phyloP scores from a whole-genome alignment of 2,888 invertebrate species.

The Taphrorychus bicolor region DNA sequence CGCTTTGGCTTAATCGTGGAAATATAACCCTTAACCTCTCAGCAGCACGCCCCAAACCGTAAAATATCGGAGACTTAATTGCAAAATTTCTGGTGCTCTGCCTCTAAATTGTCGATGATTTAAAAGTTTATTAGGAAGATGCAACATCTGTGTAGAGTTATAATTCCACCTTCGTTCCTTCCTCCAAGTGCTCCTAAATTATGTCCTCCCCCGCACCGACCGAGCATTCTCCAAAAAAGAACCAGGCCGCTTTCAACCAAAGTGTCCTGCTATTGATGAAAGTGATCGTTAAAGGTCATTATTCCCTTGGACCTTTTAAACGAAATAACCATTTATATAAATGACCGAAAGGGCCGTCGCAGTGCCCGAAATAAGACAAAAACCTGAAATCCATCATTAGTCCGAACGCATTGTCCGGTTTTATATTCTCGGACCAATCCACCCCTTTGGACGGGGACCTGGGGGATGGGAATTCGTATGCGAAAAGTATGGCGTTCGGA shows the following conservation, averaged over 20 bases:
- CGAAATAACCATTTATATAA: slow-evolving; percentile 48
- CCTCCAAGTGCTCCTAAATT: not conserved
- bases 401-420: slow-evolving; percentile 48
- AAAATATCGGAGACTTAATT: slow-evolving; percentile 44
- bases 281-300: not conserved
- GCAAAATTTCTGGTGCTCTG: slow-evolving; percentile 41
- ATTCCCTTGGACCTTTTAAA: not conserved
- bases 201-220: not conserved
- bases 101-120: slow-evolving; percentile 44
- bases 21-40: slow-evolving; percentile 46
- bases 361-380: slow-evolving; percentile 48
- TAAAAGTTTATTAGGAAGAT: slow-evolving; percentile 44
- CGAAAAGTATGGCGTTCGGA: slow-evolving; percentile 36
- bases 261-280: not conserved
- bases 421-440: slow-evolving; percentile 31
- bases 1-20: slow-evolving; percentile 45
- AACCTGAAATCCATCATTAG: slow-evolving; percentile 53
- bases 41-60: slow-evolving; percentile 43
- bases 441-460: slow-evolving; percentile 21
- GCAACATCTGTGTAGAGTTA: slow-evolving; percentile 34
- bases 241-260: not conserved
- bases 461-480: slow-evolving; percentile 32
- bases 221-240: too few species aligned
- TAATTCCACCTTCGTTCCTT: not conserved
- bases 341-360: slow-evolving; percentile 44